Conservation (phyloP, 2,888 invertebrate species). For the Tipula confusa region DNA sequence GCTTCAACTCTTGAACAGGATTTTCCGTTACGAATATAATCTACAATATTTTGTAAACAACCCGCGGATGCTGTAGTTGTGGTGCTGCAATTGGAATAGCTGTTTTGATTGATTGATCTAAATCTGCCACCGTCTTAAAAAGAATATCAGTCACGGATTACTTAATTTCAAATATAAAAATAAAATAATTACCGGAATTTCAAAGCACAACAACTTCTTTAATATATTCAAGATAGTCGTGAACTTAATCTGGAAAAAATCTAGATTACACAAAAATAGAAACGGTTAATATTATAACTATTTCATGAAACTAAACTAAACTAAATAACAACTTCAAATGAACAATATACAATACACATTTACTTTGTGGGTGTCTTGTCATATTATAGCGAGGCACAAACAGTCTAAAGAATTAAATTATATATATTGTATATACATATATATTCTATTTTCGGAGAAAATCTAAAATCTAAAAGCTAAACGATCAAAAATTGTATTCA, state of each 20-base stretch:
- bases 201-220: background rate
- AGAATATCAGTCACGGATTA: background rate
- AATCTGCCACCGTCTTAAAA: background rate
- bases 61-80: too few relatives aligned
- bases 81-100: too few relatives aligned
- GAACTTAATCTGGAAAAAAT: background rate
- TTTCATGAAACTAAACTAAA: background rate
- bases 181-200: background rate
- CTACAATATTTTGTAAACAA: too few relatives aligned
- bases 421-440: too few relatives aligned
- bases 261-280: background rate
- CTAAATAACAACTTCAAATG: background rate
- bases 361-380: background rate
- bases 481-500: background rate
- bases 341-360: background rate
- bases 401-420: background rate
- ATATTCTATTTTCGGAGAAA: constrained; percentile 12
- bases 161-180: background rate
- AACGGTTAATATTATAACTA: background rate
- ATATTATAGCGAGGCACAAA: background rate
- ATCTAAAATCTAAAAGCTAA: background rate
- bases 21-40: too few relatives aligned
- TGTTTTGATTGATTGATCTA: background rate
- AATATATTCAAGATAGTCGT: background rate
- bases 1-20: too few relatives aligned